Evolutionary conservation across 2,113 vertebrate genomes (phyloP), one percentile per base, ranked within the genome.

Genomic region (Leptobrachium leishanense): DNA sequence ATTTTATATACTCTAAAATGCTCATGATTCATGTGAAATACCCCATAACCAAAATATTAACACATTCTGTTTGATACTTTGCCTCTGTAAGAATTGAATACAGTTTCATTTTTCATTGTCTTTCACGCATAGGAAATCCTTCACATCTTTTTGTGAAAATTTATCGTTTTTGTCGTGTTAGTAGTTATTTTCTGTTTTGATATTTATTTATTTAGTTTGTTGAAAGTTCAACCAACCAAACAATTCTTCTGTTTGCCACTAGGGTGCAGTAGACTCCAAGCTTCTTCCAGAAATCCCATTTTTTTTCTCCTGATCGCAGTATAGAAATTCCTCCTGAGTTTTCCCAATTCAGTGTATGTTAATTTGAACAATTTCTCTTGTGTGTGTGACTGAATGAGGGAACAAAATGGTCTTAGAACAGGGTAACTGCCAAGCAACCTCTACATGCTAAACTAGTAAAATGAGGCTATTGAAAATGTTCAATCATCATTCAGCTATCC

Each of bases 221-320:
- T 55, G 55, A 81, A 77, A 72, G 76, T 75, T 82, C 3, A 54
- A 72, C 72, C 57, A 57, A 6, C 67, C 72, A 31, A 86, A 88
- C 76, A 68, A 9, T 88, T 84, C 82, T 40, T 13, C 5, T 15
- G 15, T 79, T 62, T 67, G 78, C 89, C 89, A 74, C 89, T 88
- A 87, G 89, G 88, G 79, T 83, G 88, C 87, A 81, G 82, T 85
- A 85, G 79, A 78, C 84, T 54, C 81, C 84, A 39, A n/a, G 82
- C 41, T 72, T n/a, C n/a, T 10, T 82, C 73, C 78, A 82, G 42
- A 69, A 55, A 54, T 39, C 11, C 50, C 43, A 1, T 41, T 39
- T 2, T n/a, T 43, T 8, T n/a, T n/a, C n/a, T n/a, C n/a, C n/a
- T n/a, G n/a, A 10, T 44, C 39, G n/a, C 40, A 31, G 64, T 6